Percentiles rank a stretch among this genome's conserved stretches.
These are phyloP conservation scores for Rhabdomys pumilio DNA, from an alignment of 2,797 vertebrate genomes.

Conservation along the genomic window DNA sequence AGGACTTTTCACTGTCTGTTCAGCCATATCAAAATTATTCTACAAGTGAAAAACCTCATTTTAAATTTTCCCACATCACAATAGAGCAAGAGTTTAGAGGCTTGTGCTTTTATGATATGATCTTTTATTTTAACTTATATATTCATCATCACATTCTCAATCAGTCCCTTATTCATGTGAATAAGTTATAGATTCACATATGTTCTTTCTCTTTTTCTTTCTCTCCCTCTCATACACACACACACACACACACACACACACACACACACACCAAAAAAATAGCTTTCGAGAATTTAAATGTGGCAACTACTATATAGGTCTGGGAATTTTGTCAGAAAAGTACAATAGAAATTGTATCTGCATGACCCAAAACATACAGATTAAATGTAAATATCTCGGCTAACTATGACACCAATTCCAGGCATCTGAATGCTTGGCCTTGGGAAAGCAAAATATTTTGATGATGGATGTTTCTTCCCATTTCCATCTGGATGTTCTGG, in stretches of 20 bases:
- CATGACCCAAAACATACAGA: conserved; percentile 66
- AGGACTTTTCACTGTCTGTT: background rate
- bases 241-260: background rate
- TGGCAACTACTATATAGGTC: background rate
- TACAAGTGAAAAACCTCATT: background rate
- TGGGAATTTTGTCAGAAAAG: background rate
- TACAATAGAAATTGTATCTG: conserved; percentile 17
- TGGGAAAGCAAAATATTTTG: conserved; percentile 77
- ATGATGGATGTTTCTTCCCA: conserved; percentile 69
- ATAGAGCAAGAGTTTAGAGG: background rate
- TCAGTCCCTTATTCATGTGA: background rate
- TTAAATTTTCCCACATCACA: background rate
- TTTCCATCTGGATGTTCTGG: conserved; percentile 80
- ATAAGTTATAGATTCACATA: background rate
- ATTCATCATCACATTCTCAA: background rate
- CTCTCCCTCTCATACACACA: too few relatives aligned
- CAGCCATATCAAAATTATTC: background rate
- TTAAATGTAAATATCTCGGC: conserved; percentile 78
- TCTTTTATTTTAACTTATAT: background rate
- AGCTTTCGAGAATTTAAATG: background rate
- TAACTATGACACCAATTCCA: conserved; percentile 68
- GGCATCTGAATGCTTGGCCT: conserved; percentile 73
- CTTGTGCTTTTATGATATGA: background rate
- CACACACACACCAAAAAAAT: background rate
- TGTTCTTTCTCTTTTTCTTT: too few relatives aligned